Evolutionary conservation across 2,888 invertebrate species (phyloP).

Genomic region (Thera britannica): DNA sequence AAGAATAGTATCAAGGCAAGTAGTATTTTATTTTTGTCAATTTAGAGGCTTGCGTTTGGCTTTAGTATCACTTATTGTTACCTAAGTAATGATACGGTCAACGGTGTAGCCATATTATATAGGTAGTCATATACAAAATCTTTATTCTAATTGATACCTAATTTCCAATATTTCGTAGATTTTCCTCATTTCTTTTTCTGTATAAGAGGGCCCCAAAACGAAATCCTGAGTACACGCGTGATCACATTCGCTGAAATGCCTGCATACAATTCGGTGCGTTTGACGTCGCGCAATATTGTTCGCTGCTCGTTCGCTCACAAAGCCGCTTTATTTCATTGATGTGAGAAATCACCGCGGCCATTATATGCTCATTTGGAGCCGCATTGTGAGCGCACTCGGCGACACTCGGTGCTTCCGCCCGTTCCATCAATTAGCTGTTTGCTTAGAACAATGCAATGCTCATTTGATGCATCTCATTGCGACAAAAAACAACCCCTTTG

Average conservation of each 20-base stretch:
- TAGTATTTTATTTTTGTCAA: too few species aligned
- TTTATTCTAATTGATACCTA: too few species aligned
- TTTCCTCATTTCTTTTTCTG: too few species aligned
- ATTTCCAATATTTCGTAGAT: too few species aligned
- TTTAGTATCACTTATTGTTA: too few species aligned
- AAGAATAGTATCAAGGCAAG: too few species aligned
- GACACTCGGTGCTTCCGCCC: conserved; percentile 72
- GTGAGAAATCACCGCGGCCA: conserved; percentile 58
- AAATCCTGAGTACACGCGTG: conserved; percentile 5
- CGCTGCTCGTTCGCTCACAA: conserved; percentile 58
- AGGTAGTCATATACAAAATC: too few species aligned
- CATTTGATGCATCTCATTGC: conserved; percentile 28
- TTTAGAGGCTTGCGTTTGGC: too few species aligned
- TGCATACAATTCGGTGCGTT: conserved; percentile 71
- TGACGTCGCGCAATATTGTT: conserved; percentile 62
- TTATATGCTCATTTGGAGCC: conserved; percentile 75
- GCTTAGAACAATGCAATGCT: conserved; percentile 41
- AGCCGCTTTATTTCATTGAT: conserved; percentile 61
- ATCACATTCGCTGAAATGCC: conserved; percentile 39
- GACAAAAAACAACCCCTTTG: conserved; percentile 25
- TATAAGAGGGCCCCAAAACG: background rate
- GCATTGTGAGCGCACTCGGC: conserved; percentile 58
- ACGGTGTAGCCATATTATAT: too few species aligned
- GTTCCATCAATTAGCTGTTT: conserved; percentile 70
- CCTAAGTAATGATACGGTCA: too few species aligned